These are phyloP conservation scores for Clarias magur DNA, from an alignment of 2,113 vertebrate species.

Conservation along the genomic window DNA sequence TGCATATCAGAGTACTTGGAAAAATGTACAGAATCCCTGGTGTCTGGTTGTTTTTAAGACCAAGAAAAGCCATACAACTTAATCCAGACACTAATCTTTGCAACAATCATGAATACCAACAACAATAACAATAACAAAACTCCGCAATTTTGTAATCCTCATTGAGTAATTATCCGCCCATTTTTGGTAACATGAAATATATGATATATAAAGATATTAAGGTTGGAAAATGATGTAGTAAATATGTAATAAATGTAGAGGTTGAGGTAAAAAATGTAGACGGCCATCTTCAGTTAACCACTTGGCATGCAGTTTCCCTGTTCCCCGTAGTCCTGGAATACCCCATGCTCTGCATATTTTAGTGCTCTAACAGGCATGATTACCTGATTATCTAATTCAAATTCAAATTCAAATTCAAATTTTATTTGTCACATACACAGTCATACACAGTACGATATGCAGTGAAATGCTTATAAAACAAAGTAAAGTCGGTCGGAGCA, in stretches of 20 bases:
- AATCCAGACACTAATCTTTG: background rate
- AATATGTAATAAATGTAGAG: background rate
- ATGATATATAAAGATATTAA: background rate
- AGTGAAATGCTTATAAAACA: no score
- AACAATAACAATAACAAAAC: no score
- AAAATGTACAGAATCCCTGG: background rate
- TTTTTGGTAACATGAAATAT: background rate
- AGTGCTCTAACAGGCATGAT: background rate
- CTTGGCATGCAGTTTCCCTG: background rate
- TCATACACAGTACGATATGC: no score
- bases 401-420: no score
- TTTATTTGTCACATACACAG: no score
- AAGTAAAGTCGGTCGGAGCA: no score
- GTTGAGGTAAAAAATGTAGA: background rate
- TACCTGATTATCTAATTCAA: background rate
- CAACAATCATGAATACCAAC: background rate
- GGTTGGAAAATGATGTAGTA: no score
- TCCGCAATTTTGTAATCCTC: no score
- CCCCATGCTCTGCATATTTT: background rate
- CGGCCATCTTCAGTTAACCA: background rate
- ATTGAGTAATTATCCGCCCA: background rate
- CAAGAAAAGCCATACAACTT: background rate
- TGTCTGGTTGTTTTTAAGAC: constrained; percentile 3
- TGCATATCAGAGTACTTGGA: background rate
- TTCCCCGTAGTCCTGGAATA: background rate